Evolutionary conservation across 2,888 invertebrate genomes (phyloP).

Genomic region (Thysanoteuthis rhombus): DNA sequence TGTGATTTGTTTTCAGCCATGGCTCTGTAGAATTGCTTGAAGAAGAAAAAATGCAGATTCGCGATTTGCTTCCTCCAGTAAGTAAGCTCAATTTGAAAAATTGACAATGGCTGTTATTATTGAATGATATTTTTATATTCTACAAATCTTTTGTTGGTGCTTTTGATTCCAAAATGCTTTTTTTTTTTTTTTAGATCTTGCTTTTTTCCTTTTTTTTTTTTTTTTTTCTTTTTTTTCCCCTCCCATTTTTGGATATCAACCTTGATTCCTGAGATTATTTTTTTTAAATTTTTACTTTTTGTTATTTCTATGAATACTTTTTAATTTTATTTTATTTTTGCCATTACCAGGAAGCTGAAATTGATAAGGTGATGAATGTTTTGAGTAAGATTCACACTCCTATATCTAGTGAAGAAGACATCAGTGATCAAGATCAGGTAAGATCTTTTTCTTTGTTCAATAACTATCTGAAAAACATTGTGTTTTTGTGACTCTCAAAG

Average conservation of each 20-base stretch:
- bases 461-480: no score
- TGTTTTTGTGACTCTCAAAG: no score
- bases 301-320: neutral
- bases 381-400: constrained; percentile 65
- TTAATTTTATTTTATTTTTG: neutral
- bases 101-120: no score
- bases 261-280: neutral
- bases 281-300: no score
- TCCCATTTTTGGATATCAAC: neutral
- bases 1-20: constrained; percentile 54
- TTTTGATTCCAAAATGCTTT: no score
- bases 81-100: neutral
- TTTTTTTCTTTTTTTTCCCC: no score
- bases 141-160: no score
- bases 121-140: no score
- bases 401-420: constrained; percentile 64
- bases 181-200: no score
- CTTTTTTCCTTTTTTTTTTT: no score
- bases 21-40: constrained; percentile 64
- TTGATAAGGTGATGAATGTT: constrained; percentile 57
- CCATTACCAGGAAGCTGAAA: constrained; percentile 49
- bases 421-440: constrained; percentile 65
- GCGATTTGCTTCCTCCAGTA: constrained; percentile 63
- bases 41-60: constrained; percentile 64
- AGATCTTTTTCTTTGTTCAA: neutral